Conservation (phyloP, 2,113 vertebrate species). For the Craseonycteris thonglongyai region DNA sequence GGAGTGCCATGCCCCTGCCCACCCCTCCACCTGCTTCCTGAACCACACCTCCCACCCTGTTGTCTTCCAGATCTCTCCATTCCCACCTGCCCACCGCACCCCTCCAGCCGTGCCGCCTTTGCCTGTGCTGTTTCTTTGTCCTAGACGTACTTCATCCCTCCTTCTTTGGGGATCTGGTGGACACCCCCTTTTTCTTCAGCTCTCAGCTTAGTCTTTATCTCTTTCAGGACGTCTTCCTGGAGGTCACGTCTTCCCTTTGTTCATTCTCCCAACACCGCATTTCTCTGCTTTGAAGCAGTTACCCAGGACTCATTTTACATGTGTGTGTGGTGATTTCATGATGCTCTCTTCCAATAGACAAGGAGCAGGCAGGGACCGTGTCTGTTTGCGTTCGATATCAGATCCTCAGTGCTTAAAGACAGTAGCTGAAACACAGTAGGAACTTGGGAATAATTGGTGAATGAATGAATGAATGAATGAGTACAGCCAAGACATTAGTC, state of each 20-base stretch:
- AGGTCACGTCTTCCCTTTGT: neutral
- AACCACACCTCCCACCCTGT: neutral
- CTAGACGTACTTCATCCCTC: neutral
- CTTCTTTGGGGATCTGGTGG: neutral
- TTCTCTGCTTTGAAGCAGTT: neutral
- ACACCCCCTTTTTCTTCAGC: neutral
- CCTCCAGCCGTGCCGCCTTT: neutral
- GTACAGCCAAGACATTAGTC: neutral
- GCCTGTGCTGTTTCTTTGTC: neutral
- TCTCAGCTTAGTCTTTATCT: neutral
- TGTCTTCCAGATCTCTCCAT: neutral
- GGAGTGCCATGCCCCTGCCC: neutral
- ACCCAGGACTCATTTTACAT: neutral
- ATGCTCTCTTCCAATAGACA: neutral
- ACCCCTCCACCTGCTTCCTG: neutral
- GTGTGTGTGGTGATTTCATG: neutral
- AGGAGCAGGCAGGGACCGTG: neutral
- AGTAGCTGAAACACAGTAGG: neutral
- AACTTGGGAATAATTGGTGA: neutral
- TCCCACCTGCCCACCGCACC: fast-evolving
- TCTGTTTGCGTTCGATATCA: neutral
- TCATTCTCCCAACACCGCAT: neutral
- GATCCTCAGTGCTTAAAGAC: neutral
- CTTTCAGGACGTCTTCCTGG: neutral
- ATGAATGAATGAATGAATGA: neutral